These are phyloP conservation scores for Penelope pileata DNA, from an alignment of 2,113 vertebrate species.

Conservation along the genomic window DNA sequence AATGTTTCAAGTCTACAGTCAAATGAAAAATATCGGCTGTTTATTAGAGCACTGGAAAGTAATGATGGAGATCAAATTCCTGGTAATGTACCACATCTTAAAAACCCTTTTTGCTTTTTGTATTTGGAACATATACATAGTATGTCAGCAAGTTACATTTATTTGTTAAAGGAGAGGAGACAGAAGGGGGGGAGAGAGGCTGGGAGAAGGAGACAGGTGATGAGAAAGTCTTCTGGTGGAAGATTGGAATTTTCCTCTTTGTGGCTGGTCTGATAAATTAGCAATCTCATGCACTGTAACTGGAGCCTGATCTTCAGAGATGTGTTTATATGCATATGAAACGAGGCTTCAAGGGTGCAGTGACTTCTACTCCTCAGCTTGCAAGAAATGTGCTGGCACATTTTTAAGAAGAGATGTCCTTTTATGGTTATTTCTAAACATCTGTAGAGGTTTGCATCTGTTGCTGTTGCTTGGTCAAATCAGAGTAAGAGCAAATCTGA, in stretches of 20 bases:
- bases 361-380: neutral
- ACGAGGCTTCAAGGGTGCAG: neutral
- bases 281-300: slow-evolving; percentile 16
- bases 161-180: too few relatives aligned
- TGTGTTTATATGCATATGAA: neutral
- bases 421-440: neutral
- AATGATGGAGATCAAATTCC: neutral
- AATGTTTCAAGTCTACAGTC: neutral
- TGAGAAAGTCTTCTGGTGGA: neutral
- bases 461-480: neutral
- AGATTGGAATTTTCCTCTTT: neutral
- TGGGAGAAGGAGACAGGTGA: neutral
- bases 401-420: slow-evolving; percentile 8
- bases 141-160: neutral
- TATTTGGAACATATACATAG: neutral
- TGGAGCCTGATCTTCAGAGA: neutral
- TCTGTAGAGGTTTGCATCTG: neutral
- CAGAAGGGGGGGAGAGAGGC: neutral
- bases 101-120: neutral
- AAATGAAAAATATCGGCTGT: neutral
- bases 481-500: neutral
- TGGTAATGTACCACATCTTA: neutral
- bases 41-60: neutral
- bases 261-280: neutral
- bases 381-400: neutral